Evolutionary conservation across 2,888 invertebrate genomes (phyloP).

Genomic region (Agrochola macilenta): DNA sequence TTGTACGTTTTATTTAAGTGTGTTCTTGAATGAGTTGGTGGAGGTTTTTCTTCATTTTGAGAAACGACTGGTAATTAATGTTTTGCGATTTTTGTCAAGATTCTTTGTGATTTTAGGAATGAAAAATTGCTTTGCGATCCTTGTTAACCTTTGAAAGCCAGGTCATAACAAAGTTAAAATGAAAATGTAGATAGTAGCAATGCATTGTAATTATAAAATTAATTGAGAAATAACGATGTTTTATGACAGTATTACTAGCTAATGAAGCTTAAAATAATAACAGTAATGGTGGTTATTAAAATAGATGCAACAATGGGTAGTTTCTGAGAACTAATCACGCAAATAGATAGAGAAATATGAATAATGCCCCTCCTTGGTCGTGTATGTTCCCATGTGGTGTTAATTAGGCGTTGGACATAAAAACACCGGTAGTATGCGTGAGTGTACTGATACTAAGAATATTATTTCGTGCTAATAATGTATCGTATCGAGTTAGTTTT

Average conservation of each 20-base stretch:
- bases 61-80: constrained; percentile 41
- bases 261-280: constrained; percentile 13
- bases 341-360: constrained; percentile 75
- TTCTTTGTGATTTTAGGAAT: constrained; percentile 36
- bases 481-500: neutral
- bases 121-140: constrained; percentile 23
- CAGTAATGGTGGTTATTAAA: constrained; percentile 11
- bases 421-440: constrained; percentile 68
- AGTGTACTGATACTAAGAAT: constrained; percentile 63
- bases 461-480: constrained; percentile 3
- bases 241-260: neutral
- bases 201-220: constrained; percentile 5
- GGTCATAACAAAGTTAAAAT: constrained; percentile 7
- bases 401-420: constrained; percentile 80
- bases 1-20: constrained; percentile 71
- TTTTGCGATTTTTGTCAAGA: constrained; percentile 37
- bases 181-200: constrained; percentile 1
- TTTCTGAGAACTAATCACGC: constrained; percentile 59
- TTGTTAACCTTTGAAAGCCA: constrained; percentile 10
- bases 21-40: constrained; percentile 44
- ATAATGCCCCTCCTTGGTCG: constrained; percentile 75
- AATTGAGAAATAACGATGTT: constrained; percentile 17
- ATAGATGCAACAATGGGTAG: constrained; percentile 33
- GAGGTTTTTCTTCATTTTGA: constrained; percentile 35
- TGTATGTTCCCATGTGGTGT: constrained; percentile 83